Base-by-base conservation (phyloP, 2,113 vertebrate species). In the Siniperca knerii region DNA sequence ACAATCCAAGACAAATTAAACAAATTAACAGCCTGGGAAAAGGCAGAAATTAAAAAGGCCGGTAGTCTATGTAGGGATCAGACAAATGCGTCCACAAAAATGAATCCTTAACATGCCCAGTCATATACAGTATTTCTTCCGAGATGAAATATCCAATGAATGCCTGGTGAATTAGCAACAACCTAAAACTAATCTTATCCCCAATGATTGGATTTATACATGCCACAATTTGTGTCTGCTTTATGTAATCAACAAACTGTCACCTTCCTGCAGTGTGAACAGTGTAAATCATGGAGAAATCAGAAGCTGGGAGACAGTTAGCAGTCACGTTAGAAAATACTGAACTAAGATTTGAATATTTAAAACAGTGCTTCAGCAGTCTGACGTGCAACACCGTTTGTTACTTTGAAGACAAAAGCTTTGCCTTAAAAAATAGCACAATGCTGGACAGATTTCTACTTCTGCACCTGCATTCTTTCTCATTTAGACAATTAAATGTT, bases 231-330 rank as follows among this genome's bases (percentile, higher is more conserved):
- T 68, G 69, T 33, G 61, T 72, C 44, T 84, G 82, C 70, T 87
- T 89, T 87, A 83, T 81, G 83, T 85, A 91, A 90, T 84, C 75
- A 44, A 40, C 79, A 87, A 84, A 74, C 64, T 87, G 78, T 87
- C 90, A 89, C 81, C 75, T 81, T 83, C 74, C 76, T 71, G 77
- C 81, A 61, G 83, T 58, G 84, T 21, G 77, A 77, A 73, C 35
- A 57, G 21, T 82, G 80, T 44, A 35, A 15, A 60, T 60, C 74
- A 40, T 18, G 54, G 18, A 16, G 68, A 55, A 35, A n/a, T n/a
- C 71, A 44, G 52, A 55, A 20, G 23, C 72, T 68, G 67, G 66
- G 62, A 75, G 42, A 58, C 3, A 10, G 33, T 71, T 11, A 11
- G 62, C 15, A 60, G 52, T 21, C 50, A n/a, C 29, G n/a, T 46